A percentile compares a stretch with the other conserved stretches of the same genome.
Evolutionary conservation across 1,140 invertebrate species (phyloP).

Genomic region (Aphelenchoides besseyi): DNA sequence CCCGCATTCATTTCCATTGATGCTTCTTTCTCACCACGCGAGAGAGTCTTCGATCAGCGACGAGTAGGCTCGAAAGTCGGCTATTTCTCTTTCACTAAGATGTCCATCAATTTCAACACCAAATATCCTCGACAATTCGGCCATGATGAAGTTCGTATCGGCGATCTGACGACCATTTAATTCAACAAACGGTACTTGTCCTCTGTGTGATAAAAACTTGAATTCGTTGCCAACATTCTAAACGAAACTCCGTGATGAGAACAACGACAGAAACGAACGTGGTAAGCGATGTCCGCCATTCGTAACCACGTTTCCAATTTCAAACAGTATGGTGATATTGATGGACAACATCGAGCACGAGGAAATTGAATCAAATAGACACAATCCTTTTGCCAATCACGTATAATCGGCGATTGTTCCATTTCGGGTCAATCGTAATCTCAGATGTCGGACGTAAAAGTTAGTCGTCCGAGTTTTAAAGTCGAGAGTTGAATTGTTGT

Average conservation of each 20-base stretch:
- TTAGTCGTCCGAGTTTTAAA: no score
- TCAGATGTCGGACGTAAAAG: no score
- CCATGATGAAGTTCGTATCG: conserved; percentile 82
- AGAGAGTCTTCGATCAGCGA: conserved; percentile 90
- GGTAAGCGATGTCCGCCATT: conserved; percentile 81
- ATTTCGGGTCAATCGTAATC: not conserved
- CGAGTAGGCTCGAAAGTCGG: conserved; percentile 82
- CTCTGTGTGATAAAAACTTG: conserved; percentile 67
- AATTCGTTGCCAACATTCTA: conserved; percentile 31
- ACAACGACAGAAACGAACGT: conserved; percentile 68
- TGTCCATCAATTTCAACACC: conserved; percentile 76
- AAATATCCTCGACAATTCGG: conserved; percentile 77
- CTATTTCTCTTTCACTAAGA: conserved; percentile 77
- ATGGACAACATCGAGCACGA: conserved; percentile 75
- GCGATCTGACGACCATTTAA: conserved; percentile 88
- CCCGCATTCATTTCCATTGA: not conserved
- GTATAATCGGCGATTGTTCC: conserved; percentile 39
- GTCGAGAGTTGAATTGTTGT: no score
- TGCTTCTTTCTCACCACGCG: not conserved
- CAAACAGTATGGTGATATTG: conserved; percentile 81
- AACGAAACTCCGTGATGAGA: not conserved
- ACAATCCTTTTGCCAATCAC: conserved; percentile 82
- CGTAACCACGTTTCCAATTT: conserved; percentile 90
- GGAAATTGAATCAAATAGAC: conserved; percentile 89
- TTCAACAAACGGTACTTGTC: conserved; percentile 81